Base-by-base conservation (phyloP, 2,888 invertebrate genomes). In the Cremastobaeus sp. region DNA sequence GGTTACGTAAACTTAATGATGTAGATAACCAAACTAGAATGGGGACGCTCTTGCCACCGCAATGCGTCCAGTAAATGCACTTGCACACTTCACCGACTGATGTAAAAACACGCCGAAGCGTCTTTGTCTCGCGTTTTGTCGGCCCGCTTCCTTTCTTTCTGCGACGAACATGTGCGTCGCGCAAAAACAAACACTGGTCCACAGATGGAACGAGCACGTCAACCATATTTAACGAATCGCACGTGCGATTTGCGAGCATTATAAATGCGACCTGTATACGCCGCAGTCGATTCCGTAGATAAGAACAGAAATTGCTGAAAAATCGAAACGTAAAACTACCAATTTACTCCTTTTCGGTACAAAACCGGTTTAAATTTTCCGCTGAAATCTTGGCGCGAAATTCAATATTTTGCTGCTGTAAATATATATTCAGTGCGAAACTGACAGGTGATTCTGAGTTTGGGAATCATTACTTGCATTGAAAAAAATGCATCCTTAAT, bases 1-100 rank as follows among this genome's bases (percentile, higher is more conserved):
- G 84, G 85, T 86, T 86, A 84, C 82, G 84, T 84, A 85, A 86
- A 85, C 82, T 82, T 83, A 80, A 83, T 82, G 84, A 85, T 84
- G 84, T 81, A 82, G 83, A 85, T 84, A 82, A 83, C 79, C 82
- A 68, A 85, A 83, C 83, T 84, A 83, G 83, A 85, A 85, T 83
- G 84, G 80, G 85, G 81, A 82, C 83, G 81, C 77, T 82, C 76
- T 75, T 77, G 80, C 74, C 79, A 77, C 77, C 79, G 79, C 79
- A 74, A 76, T 76, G 79, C 79, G 81, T 81, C 77, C 80, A 69
- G 80, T 81, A 77, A 83, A 83, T 83, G 78, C 80, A 82, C 80
- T 81, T 72, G 83, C 80, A 81, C 78, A 62, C 70, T 76, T 82
- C 82, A 83, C 81, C 81, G 79, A 75, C 45, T 78, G 79, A 78